phyloP scores from a whole-genome alignment of 2,113 vertebrate species.

The Illadopsis cleaveri region DNA sequence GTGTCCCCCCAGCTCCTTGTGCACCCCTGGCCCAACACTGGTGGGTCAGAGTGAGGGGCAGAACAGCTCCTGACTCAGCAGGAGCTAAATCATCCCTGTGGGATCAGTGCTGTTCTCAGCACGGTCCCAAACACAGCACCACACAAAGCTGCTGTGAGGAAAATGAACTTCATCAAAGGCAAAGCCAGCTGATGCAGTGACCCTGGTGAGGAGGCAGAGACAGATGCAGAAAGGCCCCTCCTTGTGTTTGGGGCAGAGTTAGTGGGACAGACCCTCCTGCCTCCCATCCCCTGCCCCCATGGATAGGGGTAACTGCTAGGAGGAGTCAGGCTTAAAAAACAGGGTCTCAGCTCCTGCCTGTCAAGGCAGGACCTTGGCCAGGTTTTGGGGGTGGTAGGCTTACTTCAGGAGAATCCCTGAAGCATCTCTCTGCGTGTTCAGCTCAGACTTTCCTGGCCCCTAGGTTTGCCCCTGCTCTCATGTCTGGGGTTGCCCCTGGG shows the following conservation, averaged over 20 bases:
- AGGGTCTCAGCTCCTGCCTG: not conserved
- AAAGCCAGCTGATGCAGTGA: not conserved
- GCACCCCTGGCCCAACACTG: fast-evolving
- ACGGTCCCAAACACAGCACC: not conserved
- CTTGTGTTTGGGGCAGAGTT: not conserved
- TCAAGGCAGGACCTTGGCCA: not conserved
- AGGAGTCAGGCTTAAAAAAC: not conserved
- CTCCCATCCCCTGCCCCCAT: fast-evolving
- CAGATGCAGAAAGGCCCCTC: not conserved
- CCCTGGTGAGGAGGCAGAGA: not conserved
- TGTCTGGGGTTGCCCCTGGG: not conserved
- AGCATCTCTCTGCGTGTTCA: not conserved
- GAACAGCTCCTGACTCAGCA: not conserved
- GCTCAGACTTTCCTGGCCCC: not conserved
- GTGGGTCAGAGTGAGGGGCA: not conserved
- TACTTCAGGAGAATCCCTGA: not conserved
- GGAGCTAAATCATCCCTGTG: not conserved
- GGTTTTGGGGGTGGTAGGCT: not conserved
- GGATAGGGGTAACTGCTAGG: not conserved
- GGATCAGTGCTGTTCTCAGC: not conserved
- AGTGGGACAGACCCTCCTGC: not conserved
- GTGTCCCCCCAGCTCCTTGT: not conserved
- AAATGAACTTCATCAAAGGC: not conserved
- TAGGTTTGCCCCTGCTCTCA: not conserved
- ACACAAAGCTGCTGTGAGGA: not conserved